Evolutionary conservation across 1,140 invertebrate genomes (phyloP), one percentile per base, ranked within the genome.

Genomic region (Cyclina sinensis): DNA sequence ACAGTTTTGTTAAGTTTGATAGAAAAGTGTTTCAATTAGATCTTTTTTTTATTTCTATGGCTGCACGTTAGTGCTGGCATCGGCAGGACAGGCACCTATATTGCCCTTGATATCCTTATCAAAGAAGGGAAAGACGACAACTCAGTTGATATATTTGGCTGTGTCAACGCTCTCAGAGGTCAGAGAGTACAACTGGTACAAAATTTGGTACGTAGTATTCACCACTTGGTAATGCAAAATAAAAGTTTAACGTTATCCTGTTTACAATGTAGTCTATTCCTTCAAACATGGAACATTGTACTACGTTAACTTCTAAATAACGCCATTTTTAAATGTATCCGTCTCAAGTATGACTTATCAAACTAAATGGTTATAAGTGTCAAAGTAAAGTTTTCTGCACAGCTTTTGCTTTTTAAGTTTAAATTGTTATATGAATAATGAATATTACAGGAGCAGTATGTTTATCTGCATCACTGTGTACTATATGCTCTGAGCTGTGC

Each of bases 121-220:
- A 68, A 24, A 12, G 62, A 68, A 68, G 62, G 62, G 14, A 68
- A 32, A 24, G 12, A 68, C 3, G 62, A 68, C 3, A 18, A 68
- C 62, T 68, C 27, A 18, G 62, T 68, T 37, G 62, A 68, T 37
- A 37, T 68, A 9, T 68, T 68, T 18, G 62, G 62, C 18, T 68
- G 51, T 54, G 51, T 18, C 2, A 54, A 18, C 12, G 51, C 51
- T 54, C 51, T 54, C 12, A 14, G 51, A 18, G 51, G 51, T 4
- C 51, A 54, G 21, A 54, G 51, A 18, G 51, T 54, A 18, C 12
- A 54, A 14, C 5, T 54, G 12, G 51, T 54, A 18, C 21, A n/a
- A 4, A 14, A 54, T 54, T 14, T 54, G 21, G 21, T 18, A 54
- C 14, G 14, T 27, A 62, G 24, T 18, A 12, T 18, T 54, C 51